Evolutionary conservation across 2,113 vertebrate genomes (phyloP).

Genomic region (Thunnus maccoyii): DNA sequence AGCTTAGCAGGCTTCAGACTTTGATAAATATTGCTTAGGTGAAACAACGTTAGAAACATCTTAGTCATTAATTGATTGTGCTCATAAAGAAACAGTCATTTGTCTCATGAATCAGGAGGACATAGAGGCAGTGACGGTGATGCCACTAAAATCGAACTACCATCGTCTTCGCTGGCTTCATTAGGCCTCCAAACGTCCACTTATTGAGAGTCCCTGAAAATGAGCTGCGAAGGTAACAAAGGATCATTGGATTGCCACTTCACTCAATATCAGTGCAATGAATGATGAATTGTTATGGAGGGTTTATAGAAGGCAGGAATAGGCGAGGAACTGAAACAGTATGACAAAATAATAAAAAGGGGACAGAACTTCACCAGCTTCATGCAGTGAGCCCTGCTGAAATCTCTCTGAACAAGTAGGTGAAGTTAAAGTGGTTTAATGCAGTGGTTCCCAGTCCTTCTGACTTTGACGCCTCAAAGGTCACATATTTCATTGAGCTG

Average conservation of each 20-base stretch:
- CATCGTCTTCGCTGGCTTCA: conserved; percentile 41
- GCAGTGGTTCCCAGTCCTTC: too few relatives aligned
- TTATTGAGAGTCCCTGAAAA: conserved; percentile 73
- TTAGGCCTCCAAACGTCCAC: conserved; percentile 47
- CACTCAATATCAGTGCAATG: conserved; percentile 69
- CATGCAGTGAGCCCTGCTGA: too few relatives aligned
- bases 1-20: too few relatives aligned
- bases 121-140: conserved; percentile 15
- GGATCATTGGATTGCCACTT: conserved; percentile 74
- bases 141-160: conserved; percentile 43
- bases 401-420: too few relatives aligned
- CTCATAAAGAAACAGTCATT: neutral
- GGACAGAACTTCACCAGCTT: too few relatives aligned
- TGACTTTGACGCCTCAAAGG: too few relatives aligned
- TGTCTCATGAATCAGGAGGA: conserved; percentile 23
- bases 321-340: neutral
- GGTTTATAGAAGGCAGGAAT: conserved; percentile 25
- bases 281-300: conserved; percentile 71
- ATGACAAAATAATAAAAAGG: neutral
- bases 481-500: too few relatives aligned
- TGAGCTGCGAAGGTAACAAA: conserved; percentile 69
- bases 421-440: too few relatives aligned
- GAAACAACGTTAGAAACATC: neutral
- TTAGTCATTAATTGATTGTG: conserved; percentile 3
- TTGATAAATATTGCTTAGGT: too few relatives aligned